phyloP scores from a whole-genome alignment of 2,797 vertebrate species.

The Peromyscus aztecus region DNA sequence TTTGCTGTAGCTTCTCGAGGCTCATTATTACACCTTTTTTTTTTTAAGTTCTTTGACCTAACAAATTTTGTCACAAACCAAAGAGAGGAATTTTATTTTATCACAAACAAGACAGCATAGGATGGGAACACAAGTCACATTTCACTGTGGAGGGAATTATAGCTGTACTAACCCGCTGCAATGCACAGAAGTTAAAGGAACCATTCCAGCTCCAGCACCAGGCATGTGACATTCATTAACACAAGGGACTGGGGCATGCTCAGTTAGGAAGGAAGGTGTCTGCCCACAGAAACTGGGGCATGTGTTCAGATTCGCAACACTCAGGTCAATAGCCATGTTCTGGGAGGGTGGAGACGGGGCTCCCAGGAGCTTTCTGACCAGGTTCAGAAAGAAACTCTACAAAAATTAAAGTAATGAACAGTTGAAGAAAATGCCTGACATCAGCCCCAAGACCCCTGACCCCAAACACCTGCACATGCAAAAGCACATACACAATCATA shows the following conservation, averaged over 20 bases:
- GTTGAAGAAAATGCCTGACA: background rate
- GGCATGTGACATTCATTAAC: background rate
- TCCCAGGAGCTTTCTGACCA: background rate
- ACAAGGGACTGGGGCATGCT: background rate
- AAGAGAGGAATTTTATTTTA: conserved; percentile 54
- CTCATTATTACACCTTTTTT: background rate
- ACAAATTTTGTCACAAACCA: conserved; percentile 42
- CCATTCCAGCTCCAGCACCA: background rate
- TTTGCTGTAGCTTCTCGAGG: background rate
- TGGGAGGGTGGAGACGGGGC: background rate
- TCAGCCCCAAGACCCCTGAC: too few relatives aligned
- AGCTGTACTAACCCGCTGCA: background rate
- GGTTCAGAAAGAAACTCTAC: background rate
- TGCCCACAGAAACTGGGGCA: background rate
- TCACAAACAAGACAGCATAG: conserved; percentile 21
- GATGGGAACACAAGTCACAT: background rate
- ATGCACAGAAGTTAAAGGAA: background rate
- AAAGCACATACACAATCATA: background rate
- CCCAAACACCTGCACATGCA: background rate
- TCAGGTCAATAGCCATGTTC: background rate
- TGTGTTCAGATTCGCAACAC: background rate
- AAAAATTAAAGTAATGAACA: background rate
- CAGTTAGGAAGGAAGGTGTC: background rate
- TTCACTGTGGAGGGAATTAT: background rate
- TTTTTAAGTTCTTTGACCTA: background rate